Conservation (phyloP, 1,140 invertebrate species). For the Thaumatotibia leucotreta region DNA sequence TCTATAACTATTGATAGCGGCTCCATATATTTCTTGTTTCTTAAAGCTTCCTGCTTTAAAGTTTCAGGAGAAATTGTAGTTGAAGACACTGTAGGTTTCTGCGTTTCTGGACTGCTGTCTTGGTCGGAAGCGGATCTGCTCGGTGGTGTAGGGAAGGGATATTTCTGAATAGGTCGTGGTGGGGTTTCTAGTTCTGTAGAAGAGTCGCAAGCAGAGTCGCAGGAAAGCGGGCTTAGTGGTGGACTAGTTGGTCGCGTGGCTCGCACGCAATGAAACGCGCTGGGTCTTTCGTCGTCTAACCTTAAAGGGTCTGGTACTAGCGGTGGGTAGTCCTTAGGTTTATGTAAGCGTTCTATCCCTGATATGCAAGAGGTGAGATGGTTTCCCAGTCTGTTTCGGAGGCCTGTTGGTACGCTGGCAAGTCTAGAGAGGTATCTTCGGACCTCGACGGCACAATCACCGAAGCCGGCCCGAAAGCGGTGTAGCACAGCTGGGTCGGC, state of each 20-base stretch:
- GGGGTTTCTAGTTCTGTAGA: slow-evolving; percentile 69
- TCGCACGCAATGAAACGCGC: slow-evolving; percentile 70
- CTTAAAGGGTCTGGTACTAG: slow-evolving; percentile 77
- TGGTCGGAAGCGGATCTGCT: slow-evolving; percentile 73
- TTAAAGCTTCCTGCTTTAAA: slow-evolving; percentile 54
- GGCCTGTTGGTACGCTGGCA: slow-evolving; percentile 83
- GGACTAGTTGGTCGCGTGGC: slow-evolving; percentile 77
- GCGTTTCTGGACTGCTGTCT: slow-evolving; percentile 78
- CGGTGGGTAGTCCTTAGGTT: slow-evolving; percentile 80
- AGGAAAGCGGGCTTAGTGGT: slow-evolving; percentile 80
- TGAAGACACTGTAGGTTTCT: slow-evolving; percentile 79
- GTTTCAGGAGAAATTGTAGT: slow-evolving; percentile 77
- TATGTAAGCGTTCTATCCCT: slow-evolving; percentile 83
- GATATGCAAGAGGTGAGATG: slow-evolving; percentile 87
- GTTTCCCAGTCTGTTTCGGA: slow-evolving; percentile 85
- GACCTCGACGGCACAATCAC: slow-evolving; percentile 92
- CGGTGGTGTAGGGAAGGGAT: slow-evolving; percentile 66
- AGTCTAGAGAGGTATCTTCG: slow-evolving; percentile 86
- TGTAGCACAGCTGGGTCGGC: slow-evolving; percentile 88
- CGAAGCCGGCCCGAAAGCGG: slow-evolving; percentile 91
- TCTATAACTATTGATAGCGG: slow-evolving; percentile 68
- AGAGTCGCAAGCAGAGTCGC: slow-evolving; percentile 80
- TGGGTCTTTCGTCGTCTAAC: slow-evolving; percentile 60
- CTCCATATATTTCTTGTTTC: slow-evolving; percentile 62
- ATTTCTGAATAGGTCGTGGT: slow-evolving; percentile 68